Base-by-base conservation (phyloP, 2,797 vertebrate genomes). In the Danio choprae region DNA sequence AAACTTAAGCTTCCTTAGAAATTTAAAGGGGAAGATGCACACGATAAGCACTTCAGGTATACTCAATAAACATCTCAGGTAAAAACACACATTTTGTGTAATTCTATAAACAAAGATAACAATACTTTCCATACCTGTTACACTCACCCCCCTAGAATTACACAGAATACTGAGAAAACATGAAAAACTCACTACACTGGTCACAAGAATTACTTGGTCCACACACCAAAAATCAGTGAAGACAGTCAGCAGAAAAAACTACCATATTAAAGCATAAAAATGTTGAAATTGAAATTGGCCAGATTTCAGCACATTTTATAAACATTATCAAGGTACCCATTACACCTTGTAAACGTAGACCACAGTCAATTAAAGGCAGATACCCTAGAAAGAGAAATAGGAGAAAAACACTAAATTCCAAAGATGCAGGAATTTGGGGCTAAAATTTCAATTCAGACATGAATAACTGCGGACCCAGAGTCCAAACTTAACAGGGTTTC, bases 261-360 rank as follows among this genome's bases (percentile, higher is more conserved):
- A 29, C 58, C 58, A 29, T 13, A 60, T 13, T 13, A 29, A 1
- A 8, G 58, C 58, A 60, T 60, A 60, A 10, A 38, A 38, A 38
- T 15, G 7, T 36, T 22, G n/a, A n/a, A n/a, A n/a, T 64, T 51
- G 8, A 29, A 20, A 44, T 46, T 46, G 72, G 56, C 41, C 58
- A 29, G 60, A 60, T 16, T 6, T 38, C 56, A 15, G 53, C 51
- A 74, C 73, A 62, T 50, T n/a, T n/a, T 51, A 12, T 18, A 75
- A 73, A 15, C 22, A 74, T 48, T 2, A 9, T 6, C 12, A 75
- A 75, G 10, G 73, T 75, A 73, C 44, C 73, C 56, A 62, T 74
- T 74, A 74, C 72, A 74, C 56, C 16, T 75, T 8, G 10, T 11
- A 40, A 50, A 36, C 44, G 75, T 18, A 29, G 58, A 60, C 58